Base-by-base conservation (phyloP, 2,797 vertebrate genomes). In the Poeciliopsis paucimaculata region DNA sequence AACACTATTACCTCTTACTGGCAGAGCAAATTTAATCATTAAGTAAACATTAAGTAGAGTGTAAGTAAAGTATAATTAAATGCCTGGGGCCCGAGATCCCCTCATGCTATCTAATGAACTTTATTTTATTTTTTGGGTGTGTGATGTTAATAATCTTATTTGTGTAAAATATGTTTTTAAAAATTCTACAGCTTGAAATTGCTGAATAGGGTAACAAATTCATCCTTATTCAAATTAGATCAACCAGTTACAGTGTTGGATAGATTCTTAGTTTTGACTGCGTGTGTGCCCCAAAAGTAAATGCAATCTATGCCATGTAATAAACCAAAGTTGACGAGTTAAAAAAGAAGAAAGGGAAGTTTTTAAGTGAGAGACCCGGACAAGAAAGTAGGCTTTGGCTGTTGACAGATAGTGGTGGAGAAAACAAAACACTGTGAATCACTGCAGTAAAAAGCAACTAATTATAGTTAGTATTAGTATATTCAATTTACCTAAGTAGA, bases 51-150 rank as follows among this genome's bases (percentile, higher is more conserved):
- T 18, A 18, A 64, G 16, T 18, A 36, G 60, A 68, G 41, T 45
- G 39, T 71, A n/a, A 71, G 68, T 72, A 72, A 46, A 43, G n/a
- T 28, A 28, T 72, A 46, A 72, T 46, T 72, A 72, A 72, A 72
- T 46, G 12, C 43, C 68, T 4, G 7, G 43, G 68, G 41, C 41
- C 12, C 13, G 28, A 72, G 51, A 70, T 70, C 36, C 23, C 11
- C 20, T 41, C 2, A 70, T 13, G 12, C 28, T 18, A 62, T 16
- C n/a, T 34, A 31, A 34, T 62, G 26, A 62, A 62, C 57, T 62
- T 34, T 18, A 39, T 4, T 36, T 36, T 34, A 9, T 23, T 20
- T 41, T 39, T 41, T 41, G 11, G 20, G 10, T 26, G 36, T 68
- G 36, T 39, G 28, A 31, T 26, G 64, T 68, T 23, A 39, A 36